Evolutionary conservation across 2,113 vertebrate genomes (phyloP).

Genomic region (Oreotrochilus melanogaster): DNA sequence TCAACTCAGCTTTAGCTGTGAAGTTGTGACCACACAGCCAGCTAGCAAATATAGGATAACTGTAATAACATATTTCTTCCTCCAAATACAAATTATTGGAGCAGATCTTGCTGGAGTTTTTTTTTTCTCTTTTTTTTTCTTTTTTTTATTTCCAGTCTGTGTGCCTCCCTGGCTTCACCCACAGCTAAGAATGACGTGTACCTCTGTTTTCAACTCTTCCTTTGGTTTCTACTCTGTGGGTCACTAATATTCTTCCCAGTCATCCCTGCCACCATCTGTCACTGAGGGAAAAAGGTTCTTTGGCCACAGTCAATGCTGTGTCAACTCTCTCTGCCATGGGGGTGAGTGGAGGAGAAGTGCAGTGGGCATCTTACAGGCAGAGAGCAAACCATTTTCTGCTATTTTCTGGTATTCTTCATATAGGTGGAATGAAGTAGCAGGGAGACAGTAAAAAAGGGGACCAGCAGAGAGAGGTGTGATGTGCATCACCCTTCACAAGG

Average conservation of each 20-base stretch:
- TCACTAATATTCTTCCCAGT: background rate
- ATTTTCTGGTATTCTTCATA: no score
- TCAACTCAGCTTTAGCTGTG: background rate
- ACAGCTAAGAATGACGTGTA: background rate
- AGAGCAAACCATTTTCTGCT: background rate
- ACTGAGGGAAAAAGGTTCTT: background rate
- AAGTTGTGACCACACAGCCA: background rate
- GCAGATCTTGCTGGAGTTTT: background rate
- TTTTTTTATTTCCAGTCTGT: background rate
- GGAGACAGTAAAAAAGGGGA: accelerated
- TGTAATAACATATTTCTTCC: background rate
- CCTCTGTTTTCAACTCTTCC: background rate
- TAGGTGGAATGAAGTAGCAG: background rate
- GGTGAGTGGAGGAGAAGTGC: background rate
- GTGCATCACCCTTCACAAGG: accelerated
- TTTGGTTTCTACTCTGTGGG: background rate
- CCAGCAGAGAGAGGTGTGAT: background rate
- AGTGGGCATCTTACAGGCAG: background rate
- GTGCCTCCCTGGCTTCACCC: background rate
- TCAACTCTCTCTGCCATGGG: background rate
- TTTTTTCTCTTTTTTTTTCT: background rate
- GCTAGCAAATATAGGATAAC: background rate
- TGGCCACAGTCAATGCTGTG: background rate
- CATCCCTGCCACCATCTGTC: background rate
- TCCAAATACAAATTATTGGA: background rate